Conservation (phyloP, 2,797 vertebrate species). For the Enteromius argenteus region DNA sequence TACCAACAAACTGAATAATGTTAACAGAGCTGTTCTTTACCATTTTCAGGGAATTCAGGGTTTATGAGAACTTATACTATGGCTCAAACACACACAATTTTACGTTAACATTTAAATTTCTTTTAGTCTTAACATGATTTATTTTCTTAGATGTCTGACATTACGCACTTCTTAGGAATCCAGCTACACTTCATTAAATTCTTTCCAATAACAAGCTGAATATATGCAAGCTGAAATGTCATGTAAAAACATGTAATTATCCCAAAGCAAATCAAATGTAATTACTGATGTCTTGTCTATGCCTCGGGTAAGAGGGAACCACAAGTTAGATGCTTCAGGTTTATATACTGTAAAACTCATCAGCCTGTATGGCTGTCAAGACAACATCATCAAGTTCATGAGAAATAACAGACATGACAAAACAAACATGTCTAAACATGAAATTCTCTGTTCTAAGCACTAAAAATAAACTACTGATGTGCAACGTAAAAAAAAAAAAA, state of each 20-base stretch:
- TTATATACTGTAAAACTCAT: constrained; percentile 40
- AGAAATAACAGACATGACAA: neutral
- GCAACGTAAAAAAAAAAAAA: neutral
- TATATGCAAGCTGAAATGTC: constrained; percentile 28
- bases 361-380: constrained; percentile 9
- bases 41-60: neutral
- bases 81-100: neutral
- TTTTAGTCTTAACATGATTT: neutral
- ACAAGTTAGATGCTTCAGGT: constrained; percentile 17
- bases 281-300: constrained; percentile 21
- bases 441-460: neutral
- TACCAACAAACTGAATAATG: neutral
- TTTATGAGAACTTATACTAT: neutral
- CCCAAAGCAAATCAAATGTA: constrained; percentile 18
- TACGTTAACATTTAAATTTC: neutral
- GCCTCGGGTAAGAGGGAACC: neutral
- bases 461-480: neutral
- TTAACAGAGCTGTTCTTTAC: neutral
- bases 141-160: neutral
- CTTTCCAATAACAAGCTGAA: constrained; percentile 5
- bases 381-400: neutral
- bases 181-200: neutral
- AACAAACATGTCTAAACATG: constrained; percentile 25
- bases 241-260: constrained; percentile 14
- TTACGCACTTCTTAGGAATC: constrained; percentile 12